phyloP scores from a whole-genome alignment of 2,113 vertebrate species.

The Hippopotamus amphibius region DNA sequence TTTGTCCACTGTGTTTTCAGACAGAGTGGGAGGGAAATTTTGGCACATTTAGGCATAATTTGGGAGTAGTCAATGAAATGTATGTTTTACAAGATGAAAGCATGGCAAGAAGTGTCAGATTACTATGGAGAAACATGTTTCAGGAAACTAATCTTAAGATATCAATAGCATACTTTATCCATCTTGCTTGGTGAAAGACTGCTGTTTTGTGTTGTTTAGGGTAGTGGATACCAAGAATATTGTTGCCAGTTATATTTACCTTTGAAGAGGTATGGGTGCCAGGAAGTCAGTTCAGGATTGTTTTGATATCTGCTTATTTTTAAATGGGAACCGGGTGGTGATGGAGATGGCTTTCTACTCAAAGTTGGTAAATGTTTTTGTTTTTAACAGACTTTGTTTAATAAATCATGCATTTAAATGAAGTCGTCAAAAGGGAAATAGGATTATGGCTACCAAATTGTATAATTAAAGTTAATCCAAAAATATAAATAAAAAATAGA shows the following conservation, averaged over 20 bases:
- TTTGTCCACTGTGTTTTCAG: background rate
- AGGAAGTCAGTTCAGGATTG: background rate
- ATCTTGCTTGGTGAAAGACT: background rate
- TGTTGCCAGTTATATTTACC: background rate
- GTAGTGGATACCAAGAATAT: background rate
- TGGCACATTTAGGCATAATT: background rate
- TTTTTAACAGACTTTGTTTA: conserved; percentile 22
- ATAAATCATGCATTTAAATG: conserved; percentile 5
- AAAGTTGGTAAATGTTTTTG: background rate
- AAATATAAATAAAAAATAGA: conserved; percentile 34
- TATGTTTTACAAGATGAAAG: background rate
- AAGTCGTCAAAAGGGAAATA: conserved; percentile 15
- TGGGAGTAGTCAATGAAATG: background rate
- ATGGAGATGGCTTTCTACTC: conserved; percentile 4
- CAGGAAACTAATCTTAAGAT: conserved; percentile 10
- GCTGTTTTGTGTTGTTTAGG: background rate
- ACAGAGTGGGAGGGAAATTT: background rate
- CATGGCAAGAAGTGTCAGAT: background rate
- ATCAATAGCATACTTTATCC: background rate
- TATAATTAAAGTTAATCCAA: conserved; percentile 15
- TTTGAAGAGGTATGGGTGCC: background rate
- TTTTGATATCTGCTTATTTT: conserved; percentile 46
- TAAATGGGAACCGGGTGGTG: background rate
- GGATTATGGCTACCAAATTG: background rate
- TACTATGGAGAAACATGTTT: background rate